phyloP scores from a whole-genome alignment of 2,888 invertebrate genomes.

The Dolomedes plantarius region DNA sequence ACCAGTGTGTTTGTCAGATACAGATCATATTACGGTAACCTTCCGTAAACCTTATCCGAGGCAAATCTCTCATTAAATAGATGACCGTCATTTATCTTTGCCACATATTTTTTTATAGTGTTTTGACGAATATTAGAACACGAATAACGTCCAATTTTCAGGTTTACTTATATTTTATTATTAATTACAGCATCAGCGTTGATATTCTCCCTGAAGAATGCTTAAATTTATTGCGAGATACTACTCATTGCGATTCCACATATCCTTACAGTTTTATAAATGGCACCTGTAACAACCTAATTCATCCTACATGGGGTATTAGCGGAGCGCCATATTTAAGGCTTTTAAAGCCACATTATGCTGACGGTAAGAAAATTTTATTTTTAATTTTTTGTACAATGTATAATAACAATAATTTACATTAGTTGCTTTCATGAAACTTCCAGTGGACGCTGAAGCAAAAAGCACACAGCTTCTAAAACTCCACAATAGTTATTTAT shows the following conservation, averaged over 20 bases:
- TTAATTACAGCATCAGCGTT: conserved; percentile 16
- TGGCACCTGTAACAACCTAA: conserved; percentile 38
- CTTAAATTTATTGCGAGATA: not conserved
- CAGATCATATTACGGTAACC: too few species aligned
- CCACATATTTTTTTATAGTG: too few species aligned
- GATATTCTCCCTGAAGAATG: conserved; percentile 20
- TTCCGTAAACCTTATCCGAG: too few species aligned
- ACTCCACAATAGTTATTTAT: too few species aligned
- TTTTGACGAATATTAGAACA: too few species aligned
- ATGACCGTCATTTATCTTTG: too few species aligned
- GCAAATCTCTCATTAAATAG: too few species aligned
- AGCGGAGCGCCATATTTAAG: not conserved
- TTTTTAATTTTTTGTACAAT: not conserved
- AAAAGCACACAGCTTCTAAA: too few species aligned
- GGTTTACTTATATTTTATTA: too few species aligned
- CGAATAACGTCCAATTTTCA: too few species aligned
- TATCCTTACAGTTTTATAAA: conserved; percentile 19
- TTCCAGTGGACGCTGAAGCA: not conserved
- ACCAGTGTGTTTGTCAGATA: too few species aligned
- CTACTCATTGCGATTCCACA: not conserved
- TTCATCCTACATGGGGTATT: conserved; percentile 19
- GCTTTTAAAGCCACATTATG: conserved; percentile 4
- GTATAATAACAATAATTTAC: not conserved
- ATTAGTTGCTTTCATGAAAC: not conserved
- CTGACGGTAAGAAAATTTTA: conserved; percentile 14